phyloP scores from a whole-genome alignment of 2,888 invertebrate species.

The Cosmorhoe ocellata region DNA sequence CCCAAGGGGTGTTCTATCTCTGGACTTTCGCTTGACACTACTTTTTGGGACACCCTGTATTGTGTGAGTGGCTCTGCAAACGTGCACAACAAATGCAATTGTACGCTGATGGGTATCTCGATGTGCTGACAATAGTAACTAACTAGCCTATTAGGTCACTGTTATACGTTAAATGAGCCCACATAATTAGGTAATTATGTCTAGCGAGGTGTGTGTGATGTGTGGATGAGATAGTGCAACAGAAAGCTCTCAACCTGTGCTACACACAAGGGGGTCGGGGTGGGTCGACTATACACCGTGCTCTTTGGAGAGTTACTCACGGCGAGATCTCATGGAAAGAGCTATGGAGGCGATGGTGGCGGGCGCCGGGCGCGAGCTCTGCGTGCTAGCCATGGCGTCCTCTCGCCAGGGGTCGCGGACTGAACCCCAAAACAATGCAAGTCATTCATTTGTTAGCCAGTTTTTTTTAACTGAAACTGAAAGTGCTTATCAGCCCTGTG shows the following conservation, averaged over 20 bases:
- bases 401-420: conserved; percentile 22
- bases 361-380: conserved; percentile 40
- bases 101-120: conserved; percentile 14
- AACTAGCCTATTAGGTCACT: conserved; percentile 8
- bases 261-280: no score
- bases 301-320: conserved; percentile 52
- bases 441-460: no score
- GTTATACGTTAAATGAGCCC: conserved; percentile 1
- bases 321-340: conserved; percentile 71
- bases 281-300: neutral
- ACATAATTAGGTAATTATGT: no score
- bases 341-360: conserved; percentile 67
- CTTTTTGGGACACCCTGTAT: no score
- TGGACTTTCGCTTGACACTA: no score
- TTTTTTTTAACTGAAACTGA: neutral
- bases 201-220: no score
- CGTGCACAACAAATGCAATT: conserved; percentile 19
- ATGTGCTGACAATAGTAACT: conserved; percentile 11
- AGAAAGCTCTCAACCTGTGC: conserved; percentile 3
- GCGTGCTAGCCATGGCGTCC: conserved; percentile 23
- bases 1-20: no score
- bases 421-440: conserved; percentile 28
- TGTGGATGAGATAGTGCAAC: neutral
- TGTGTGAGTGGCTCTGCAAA: no score
- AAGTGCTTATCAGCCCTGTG: conserved; percentile 12